Base-by-base conservation (phyloP, 2,888 invertebrate genomes). In the Graphium colonna region DNA sequence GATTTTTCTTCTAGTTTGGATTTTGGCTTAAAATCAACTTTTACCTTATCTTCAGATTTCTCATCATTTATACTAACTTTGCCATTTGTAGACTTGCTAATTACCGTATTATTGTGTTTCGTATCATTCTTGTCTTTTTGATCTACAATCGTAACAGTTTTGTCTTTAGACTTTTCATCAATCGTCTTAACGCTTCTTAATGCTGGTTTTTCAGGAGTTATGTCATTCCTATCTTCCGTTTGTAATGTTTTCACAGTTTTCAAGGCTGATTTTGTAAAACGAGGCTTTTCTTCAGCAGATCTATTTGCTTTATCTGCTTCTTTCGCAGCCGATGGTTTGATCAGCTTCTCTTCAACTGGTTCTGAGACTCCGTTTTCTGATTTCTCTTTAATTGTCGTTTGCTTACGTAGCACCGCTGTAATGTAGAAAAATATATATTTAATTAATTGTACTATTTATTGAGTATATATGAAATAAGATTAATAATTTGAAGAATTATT, bases 321-420 rank as follows among this genome's bases (percentile, higher is more conserved):
- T 58, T 85, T 88, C 0, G 82, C 81, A 49, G 77, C 78, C 51
- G 89, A 84, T 15, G 88, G 87, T 49, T 87, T 89, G 0, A 87
- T 74, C 31, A 82, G 69, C 59, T 82, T 88, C 53, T 85, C 88
- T 71, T 88, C 86, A 38, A 71, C 68, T 1, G 79, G 68, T 50
- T 78, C 77, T 12, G 79, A 63, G 1, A 75, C 71, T 36, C 86
- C 87, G 64, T 88, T 87, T 74, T 83, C 82, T 49, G 75, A 9
- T 67, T 82, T 87, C 13, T 86, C 87, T 66, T 74, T 82, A 55
- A 89, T 71, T n/a, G 89, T 87, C 0, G 87, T 49, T 62, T 90
- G 90, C 55, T 90, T 89, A 60, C 84, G 89, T 49, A 90, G 67
- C 31, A 73, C 77, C 41, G 90, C 90, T 90, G 81, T 47, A 79